A percentile compares a stretch with the other conserved stretches of the same genome.
These are phyloP conservation scores for Pseudotriccus pelzelni DNA, from an alignment of 2,797 vertebrate genomes.

Conservation along the genomic window DNA sequence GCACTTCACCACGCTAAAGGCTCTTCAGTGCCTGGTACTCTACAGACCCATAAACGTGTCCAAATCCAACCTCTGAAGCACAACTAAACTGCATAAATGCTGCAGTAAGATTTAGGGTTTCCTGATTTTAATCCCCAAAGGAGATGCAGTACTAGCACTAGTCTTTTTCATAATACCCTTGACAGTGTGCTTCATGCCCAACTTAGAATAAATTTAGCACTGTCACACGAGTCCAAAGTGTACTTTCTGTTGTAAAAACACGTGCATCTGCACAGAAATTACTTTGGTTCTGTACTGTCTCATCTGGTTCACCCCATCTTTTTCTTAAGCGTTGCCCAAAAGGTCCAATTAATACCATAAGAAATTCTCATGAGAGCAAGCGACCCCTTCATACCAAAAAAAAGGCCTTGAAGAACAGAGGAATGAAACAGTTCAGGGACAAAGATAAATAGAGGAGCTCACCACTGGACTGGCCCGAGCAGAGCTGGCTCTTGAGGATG, in stretches of 20 bases:
- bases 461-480: conserved; percentile 97
- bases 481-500: conserved; percentile 92
- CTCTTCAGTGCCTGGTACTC: neutral
- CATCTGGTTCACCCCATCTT: neutral
- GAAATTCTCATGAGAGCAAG: neutral
- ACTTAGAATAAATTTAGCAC: neutral
- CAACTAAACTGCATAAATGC: neutral
- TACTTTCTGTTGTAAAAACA: neutral
- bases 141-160: neutral
- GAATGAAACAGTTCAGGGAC: neutral
- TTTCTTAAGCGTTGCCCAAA: neutral
- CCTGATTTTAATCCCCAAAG: neutral
- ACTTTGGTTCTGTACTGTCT: neutral
- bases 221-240: rapidly evolving
- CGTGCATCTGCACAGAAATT: neutral
- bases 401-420: neutral
- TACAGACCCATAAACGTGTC: neutral
- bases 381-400: neutral
- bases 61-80: neutral
- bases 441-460: conserved; percentile 73
- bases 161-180: neutral
- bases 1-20: neutral
- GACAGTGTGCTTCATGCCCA: neutral
- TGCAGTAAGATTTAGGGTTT: neutral
- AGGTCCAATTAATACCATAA: neutral